These are phyloP conservation scores for Elysia chlorotica DNA, from an alignment of 1,140 invertebrate genomes.

Conservation along the genomic window DNA sequence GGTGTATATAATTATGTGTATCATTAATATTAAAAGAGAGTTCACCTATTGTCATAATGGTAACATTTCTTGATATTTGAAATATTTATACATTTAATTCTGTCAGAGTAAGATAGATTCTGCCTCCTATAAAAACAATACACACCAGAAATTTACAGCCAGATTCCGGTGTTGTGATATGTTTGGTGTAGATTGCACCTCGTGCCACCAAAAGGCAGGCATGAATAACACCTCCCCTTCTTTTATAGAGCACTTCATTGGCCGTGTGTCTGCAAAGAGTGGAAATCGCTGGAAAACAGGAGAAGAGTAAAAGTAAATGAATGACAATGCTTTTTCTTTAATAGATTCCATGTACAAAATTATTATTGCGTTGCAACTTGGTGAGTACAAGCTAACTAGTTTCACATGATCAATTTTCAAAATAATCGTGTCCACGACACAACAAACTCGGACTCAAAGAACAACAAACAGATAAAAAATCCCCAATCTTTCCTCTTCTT, in stretches of 20 bases:
- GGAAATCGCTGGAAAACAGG: slow-evolving; percentile 53
- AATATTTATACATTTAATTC: neutral
- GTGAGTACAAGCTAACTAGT: neutral
- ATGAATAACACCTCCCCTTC: slow-evolving; percentile 56
- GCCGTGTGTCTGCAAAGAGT: slow-evolving; percentile 39
- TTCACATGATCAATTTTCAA: neutral
- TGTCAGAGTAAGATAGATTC: slow-evolving; percentile 2
- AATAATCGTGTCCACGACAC: neutral
- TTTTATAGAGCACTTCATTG: slow-evolving; percentile 53
- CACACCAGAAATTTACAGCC: slow-evolving; percentile 57
- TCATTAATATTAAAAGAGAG: neutral
- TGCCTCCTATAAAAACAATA: too few species aligned
- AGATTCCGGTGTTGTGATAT: slow-evolving; percentile 41
- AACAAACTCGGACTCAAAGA: too few species aligned
- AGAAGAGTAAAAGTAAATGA: neutral
- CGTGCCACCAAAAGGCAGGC: slow-evolving; percentile 59
- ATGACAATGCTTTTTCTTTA: neutral
- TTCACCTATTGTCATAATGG: too few species aligned
- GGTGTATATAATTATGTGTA: neutral
- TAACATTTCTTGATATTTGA: neutral
- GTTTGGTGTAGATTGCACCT: slow-evolving; percentile 53
- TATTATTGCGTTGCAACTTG: neutral
- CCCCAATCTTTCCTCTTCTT: too few species aligned
- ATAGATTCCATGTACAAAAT: neutral
- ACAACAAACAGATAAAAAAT: too few species aligned